These are phyloP conservation scores for Neopelma chrysocephalum DNA, from an alignment of 2,797 vertebrate species.

Conservation along the genomic window DNA sequence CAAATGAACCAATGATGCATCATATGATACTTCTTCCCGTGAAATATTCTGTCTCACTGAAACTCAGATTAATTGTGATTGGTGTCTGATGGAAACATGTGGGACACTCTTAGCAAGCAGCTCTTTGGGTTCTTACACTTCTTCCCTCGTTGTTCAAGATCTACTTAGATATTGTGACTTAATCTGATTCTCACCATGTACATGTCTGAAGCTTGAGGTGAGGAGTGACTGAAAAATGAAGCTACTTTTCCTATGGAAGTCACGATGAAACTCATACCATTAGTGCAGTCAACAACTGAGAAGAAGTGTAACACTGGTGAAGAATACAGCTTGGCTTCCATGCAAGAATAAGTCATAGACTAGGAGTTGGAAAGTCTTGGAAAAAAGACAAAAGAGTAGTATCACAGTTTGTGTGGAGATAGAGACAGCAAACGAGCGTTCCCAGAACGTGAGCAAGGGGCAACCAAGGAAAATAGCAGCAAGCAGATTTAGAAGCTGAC, in stretches of 20 bases:
- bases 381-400: not conserved
- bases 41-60: not conserved
- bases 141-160: not conserved
- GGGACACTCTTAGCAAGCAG: not conserved
- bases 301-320: not conserved
- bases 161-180: not conserved
- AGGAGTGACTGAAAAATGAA: not conserved
- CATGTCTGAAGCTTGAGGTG: not conserved
- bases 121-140: not conserved
- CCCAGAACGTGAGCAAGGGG: not conserved
- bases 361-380: not conserved
- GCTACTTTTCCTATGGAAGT: not conserved
- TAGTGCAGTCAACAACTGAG: not conserved
- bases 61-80: not conserved
- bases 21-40: not conserved
- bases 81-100: not conserved
- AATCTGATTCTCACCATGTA: not conserved
- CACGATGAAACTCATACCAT: not conserved
- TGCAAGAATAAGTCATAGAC: not conserved
- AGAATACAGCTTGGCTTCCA: not conserved
- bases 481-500: not conserved
- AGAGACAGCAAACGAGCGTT: not conserved
- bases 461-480: not conserved
- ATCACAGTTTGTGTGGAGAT: not conserved
- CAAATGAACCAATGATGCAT: not conserved